phyloP scores from a whole-genome alignment of 2,888 invertebrate species.

The Temnothorax rugatulus region DNA sequence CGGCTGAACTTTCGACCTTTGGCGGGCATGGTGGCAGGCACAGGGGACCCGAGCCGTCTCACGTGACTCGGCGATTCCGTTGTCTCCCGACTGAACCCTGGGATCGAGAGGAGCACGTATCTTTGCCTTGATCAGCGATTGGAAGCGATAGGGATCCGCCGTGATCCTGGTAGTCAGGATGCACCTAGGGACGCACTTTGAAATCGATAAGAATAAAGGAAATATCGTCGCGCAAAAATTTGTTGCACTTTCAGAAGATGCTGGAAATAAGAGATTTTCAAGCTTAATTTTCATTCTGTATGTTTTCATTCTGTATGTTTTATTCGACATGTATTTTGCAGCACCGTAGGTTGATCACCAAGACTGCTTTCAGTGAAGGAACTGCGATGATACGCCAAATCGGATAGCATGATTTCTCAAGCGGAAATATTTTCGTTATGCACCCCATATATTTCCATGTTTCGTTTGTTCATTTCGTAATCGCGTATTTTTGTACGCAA shows the following conservation, averaged over 20 bases:
- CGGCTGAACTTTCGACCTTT: constrained; percentile 58
- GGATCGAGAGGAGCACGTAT: constrained; percentile 26
- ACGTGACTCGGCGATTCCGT: constrained; percentile 60
- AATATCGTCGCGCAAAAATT: constrained; percentile 5
- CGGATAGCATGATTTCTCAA: neutral
- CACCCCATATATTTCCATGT: neutral
- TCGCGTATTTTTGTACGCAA: neutral
- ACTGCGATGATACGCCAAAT: neutral
- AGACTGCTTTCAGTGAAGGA: neutral
- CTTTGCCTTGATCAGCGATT: constrained; percentile 37
- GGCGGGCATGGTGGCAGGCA: constrained; percentile 61
- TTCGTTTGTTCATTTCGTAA: neutral
- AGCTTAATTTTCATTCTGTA: neutral
- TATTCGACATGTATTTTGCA: neutral
- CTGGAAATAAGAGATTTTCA: neutral
- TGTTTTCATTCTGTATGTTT: neutral
- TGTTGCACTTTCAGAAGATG: neutral
- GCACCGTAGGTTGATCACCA: neutral
- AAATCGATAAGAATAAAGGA: constrained; percentile 1
- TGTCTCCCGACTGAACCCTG: constrained; percentile 41
- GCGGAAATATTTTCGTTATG: neutral
- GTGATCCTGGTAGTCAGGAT: constrained; percentile 34
- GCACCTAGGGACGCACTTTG: constrained; percentile 6
- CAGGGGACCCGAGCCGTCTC: constrained; percentile 47
- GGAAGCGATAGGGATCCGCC: constrained; percentile 42